phyloP scores from a whole-genome alignment of 2,113 vertebrate genomes.

The Anser brachyrhynchus region DNA sequence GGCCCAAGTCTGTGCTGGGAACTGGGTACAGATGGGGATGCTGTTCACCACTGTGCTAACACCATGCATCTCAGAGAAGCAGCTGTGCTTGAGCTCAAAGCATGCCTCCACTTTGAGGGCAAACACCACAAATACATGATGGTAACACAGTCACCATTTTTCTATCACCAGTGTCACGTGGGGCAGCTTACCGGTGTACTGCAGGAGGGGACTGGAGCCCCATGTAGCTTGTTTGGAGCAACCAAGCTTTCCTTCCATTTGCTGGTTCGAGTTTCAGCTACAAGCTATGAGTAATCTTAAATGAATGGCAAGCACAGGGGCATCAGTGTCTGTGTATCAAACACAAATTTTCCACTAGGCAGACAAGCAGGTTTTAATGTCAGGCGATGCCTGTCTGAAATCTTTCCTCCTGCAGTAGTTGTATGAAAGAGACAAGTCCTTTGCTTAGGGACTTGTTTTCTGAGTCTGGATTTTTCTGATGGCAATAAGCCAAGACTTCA shows the following conservation, averaged over 20 bases:
- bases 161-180: neutral
- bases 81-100: neutral
- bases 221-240: neutral
- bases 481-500: neutral
- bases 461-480: neutral
- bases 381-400: conserved; percentile 3
- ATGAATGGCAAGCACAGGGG: neutral
- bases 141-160: neutral
- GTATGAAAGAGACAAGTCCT: neutral
- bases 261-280: neutral
- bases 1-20: neutral
- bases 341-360: conserved; percentile 8
- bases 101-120: neutral
- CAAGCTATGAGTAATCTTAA: neutral
- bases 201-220: neutral
- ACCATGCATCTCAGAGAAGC: neutral
- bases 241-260: neutral
- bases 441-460: conserved; percentile 6
- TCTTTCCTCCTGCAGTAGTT: neutral
- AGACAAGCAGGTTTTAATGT: conserved; percentile 36
- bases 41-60: too few relatives aligned
- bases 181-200: neutral
- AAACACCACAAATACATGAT: neutral
- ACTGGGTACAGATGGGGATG: neutral
- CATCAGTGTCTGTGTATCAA: neutral